Evolutionary conservation across 2,797 vertebrate genomes (phyloP), one percentile per base, ranked within the genome.

Genomic region (Alauda arvensis): DNA sequence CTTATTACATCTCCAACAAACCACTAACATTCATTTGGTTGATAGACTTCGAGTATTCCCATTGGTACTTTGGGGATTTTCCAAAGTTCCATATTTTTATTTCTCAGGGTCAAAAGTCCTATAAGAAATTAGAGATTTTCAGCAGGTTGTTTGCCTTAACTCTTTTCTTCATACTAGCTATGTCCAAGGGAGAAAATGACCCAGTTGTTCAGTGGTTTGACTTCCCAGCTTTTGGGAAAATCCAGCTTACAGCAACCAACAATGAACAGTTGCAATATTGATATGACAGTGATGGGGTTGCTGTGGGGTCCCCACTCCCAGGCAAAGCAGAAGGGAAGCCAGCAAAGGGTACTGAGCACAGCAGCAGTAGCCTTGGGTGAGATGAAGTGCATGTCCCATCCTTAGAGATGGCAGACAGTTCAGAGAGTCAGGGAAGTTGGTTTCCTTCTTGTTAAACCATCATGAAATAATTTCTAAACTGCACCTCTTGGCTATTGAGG

Each of bases 301-400:
- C 42, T 34, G 10, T 4, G 52, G 9, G 33, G 34, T 72, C 6
- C 12, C 20, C 8, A 8, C 17, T 39, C 2, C 25, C 33, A 56
- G 31, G 12, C 8, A 25, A 6, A 26, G 28, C 3, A 70, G 12
- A 3, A 71, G 63, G 42, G 5, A 77, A 77, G 14, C 2, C 45
- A 59, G n/a, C 0, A 0, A 34, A 70, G 17, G 6, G 18, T 37
- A 10, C n/a, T 7, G 6, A 83, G 15, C 7, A n/a, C 33, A 40
- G 24, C 13, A 57, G 7, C n/a, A 66, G 25, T 12, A 78, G 12
- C 24, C 33, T 10, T 12, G 25, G 6, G 13, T 46, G 19, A 60
- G 17, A 43, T 34, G 19, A 46, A 20, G 3, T n/a, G 11, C 11
- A 24, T 26, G 29, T 1, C 4, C 5, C 9, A 1, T 21, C 34